Base-by-base conservation (phyloP, 2,888 invertebrate genomes). In the Ditylenchus weischeri region DNA sequence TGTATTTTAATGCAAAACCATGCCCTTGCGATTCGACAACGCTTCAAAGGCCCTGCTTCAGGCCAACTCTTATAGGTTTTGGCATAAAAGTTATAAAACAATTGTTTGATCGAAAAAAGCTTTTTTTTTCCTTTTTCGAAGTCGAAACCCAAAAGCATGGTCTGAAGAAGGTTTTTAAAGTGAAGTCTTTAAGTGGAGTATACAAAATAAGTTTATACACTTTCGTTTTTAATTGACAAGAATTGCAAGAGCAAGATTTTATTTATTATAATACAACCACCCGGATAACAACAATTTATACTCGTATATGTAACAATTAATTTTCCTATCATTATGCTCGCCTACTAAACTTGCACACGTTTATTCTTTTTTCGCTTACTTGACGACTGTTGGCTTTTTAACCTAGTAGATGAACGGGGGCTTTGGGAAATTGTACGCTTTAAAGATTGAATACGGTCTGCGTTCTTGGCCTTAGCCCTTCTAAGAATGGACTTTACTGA, bases 131-230 rank as follows among this genome's bases (percentile, higher is more conserved):
- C 29, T 68, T 19, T 47, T 48, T 69, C 21, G 50, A 47, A 68
- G 35, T 66, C 50, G 59, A 67, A 67, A 67, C 68, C 69, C 50
- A 69, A 67, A 47, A 67, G 68, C 58, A 66, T 68, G 66, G 66
- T 47, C 54, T 35, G 47, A 57, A 51, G 57, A 43, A 43, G 43
- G 43, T 43, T 43, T 43, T 43, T 43, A 43, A 8, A 43, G 43
- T 43, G 43, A 43, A 66, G 35, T 57, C 29, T 68, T 18, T 35
- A 36, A n/a, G 60, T 29, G 43, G 62, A 62, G n/a, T 15, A 62
- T 43, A 47, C 43, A 48, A 21, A 48, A 62, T 7, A 47, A 62
- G 10, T 62, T 62, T 62, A 47, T 62, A 18, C 43, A 47, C 62
- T 23, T 7, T 10, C 13, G n/a, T 23, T 23, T 23, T 54, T 29